phyloP scores from a whole-genome alignment of 2,888 invertebrate genomes.

The Ormyrus pomaceus region DNA sequence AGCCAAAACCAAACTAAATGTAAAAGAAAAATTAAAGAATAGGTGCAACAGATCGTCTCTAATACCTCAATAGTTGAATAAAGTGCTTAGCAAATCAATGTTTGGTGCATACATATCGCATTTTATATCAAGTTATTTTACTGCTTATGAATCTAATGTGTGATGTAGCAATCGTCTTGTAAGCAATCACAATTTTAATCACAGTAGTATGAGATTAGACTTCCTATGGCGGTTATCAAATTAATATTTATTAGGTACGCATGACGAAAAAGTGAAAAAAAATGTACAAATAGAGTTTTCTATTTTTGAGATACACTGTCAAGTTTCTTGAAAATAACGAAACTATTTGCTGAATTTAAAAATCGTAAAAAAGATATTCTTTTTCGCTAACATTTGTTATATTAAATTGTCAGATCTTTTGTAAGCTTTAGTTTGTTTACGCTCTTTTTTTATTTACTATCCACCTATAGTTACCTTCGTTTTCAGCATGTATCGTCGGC shows the following conservation, averaged over 20 bases:
- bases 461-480: conserved; percentile 62
- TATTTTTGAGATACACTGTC: conserved; percentile 24
- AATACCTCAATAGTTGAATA: conserved; percentile 35
- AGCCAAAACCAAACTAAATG: conserved; percentile 65
- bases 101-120: conserved; percentile 31
- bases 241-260: conserved; percentile 58
- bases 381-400: conserved; percentile 25
- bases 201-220: conserved; percentile 61
- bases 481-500: conserved; percentile 77
- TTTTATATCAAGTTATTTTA: conserved; percentile 33
- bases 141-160: conserved; percentile 24
- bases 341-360: conserved; percentile 28
- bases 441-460: conserved; percentile 54
- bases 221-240: conserved; percentile 53
- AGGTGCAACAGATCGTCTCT: conserved; percentile 33
- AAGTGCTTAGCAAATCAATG: conserved; percentile 22
- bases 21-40: conserved; percentile 26
- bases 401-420: conserved; percentile 63
- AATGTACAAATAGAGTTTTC: conserved; percentile 36
- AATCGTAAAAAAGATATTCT: conserved; percentile 32
- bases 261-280: conserved; percentile 10
- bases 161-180: conserved; percentile 21
- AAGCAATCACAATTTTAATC: conserved; percentile 59
- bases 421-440: conserved; percentile 57
- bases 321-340: conserved; percentile 20